Percentiles rank a stretch among this genome's conserved stretches.
Conservation (phyloP, 2,888 invertebrate species). For the Dryobota labecula region DNA sequence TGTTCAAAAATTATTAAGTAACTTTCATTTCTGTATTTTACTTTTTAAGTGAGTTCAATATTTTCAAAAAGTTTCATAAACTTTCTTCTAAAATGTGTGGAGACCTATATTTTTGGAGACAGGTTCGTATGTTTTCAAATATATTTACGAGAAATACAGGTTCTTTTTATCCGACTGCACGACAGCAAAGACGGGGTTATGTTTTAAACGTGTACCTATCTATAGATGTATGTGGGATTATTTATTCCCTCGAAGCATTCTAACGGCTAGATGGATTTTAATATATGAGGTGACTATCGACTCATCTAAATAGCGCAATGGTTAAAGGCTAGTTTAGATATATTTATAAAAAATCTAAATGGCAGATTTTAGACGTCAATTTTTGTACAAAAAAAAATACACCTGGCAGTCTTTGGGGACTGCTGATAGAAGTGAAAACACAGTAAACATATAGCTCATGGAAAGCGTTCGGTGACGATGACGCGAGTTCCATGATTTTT, state of each 20-base stretch:
- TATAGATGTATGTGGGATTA: no score
- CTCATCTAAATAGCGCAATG: no score
- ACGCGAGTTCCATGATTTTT: no score
- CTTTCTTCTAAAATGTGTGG: conserved; percentile 16
- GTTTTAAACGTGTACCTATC: background rate
- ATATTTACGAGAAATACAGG: background rate
- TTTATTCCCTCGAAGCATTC: background rate
- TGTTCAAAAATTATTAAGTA: background rate
- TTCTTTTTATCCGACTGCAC: background rate
- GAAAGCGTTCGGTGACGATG: no score
- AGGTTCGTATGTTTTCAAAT: conserved; percentile 37
- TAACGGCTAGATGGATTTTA: background rate
- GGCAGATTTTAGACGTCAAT: no score
- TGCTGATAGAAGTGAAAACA: no score
- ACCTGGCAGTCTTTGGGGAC: no score
- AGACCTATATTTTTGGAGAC: conserved; percentile 57
- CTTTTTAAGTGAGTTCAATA: background rate
- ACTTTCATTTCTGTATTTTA: background rate
- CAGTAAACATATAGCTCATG: no score
- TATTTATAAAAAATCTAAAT: no score
- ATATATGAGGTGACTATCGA: background rate
- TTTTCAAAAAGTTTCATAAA: background rate
- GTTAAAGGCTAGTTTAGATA: no score
- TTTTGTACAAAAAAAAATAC: no score
- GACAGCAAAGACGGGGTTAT: background rate